phyloP scores from a whole-genome alignment of 2,797 vertebrate species.

The Takifugu ocellatus region DNA sequence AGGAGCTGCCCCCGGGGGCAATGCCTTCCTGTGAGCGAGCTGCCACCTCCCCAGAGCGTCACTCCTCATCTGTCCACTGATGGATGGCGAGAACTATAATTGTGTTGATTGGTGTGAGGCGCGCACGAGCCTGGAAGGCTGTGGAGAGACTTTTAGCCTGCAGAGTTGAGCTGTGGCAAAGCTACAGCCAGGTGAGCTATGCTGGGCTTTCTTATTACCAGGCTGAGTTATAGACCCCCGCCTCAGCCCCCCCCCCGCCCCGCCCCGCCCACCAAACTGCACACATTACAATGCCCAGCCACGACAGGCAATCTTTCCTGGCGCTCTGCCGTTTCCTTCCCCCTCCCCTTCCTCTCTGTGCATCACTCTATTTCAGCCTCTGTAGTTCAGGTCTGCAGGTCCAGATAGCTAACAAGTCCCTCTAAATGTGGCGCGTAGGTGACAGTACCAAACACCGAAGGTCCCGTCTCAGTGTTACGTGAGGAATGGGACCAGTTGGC shows the following conservation, averaged over 20 bases:
- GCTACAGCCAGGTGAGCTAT: constrained; percentile 48
- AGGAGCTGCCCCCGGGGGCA: background rate
- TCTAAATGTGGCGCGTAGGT: no score
- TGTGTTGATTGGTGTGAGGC: constrained; percentile 54
- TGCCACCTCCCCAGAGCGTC: constrained; percentile 22
- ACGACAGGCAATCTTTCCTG: constrained; percentile 51
- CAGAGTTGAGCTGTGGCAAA: constrained; percentile 44
- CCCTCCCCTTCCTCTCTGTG: background rate
- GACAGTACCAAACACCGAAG: no score
- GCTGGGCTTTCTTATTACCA: constrained; percentile 56
- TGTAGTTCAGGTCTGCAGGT: constrained; percentile 3
- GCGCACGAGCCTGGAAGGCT: constrained; percentile 33
- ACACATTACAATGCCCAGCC: constrained; percentile 56
- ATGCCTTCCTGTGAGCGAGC: constrained; percentile 28
- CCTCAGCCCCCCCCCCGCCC: no score
- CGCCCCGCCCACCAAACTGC: constrained; percentile 59
- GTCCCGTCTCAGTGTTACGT: no score
- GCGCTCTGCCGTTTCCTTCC: constrained; percentile 21
- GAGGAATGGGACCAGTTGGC: no score
- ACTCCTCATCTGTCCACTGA: constrained; percentile 44
- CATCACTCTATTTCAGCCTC: constrained; percentile 2
- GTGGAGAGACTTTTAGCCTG: constrained; percentile 45
- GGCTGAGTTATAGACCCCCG: constrained; percentile 55
- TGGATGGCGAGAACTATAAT: constrained; percentile 46
- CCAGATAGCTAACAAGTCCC: no score